Evolutionary conservation across 2,888 invertebrate species (phyloP).

Genomic region (Eupithecia exiguata): DNA sequence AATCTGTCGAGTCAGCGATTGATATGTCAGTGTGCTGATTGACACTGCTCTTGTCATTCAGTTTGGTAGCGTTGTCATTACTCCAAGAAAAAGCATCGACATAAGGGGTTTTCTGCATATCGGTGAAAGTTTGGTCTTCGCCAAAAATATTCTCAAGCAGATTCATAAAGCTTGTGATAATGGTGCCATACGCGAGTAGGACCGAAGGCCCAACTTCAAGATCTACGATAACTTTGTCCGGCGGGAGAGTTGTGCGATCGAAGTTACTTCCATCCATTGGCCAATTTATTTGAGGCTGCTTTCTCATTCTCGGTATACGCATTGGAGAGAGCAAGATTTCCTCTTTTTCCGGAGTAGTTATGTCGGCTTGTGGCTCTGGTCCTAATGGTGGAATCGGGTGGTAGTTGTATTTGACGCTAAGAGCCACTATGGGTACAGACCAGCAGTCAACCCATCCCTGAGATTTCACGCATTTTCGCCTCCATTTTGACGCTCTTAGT

Average conservation of each 20-base stretch:
- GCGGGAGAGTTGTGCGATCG: constrained; percentile 92
- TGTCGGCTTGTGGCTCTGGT: constrained; percentile 94
- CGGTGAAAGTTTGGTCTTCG: constrained; percentile 96
- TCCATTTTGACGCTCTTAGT: constrained; percentile 87
- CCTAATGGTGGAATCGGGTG: constrained; percentile 96
- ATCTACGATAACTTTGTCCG: constrained; percentile 96
- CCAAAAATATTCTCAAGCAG: constrained; percentile 98
- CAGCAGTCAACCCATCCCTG: constrained; percentile 98
- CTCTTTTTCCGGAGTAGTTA: constrained; percentile 97
- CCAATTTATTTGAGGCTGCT: constrained; percentile 88
- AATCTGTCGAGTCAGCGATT: constrained; percentile 86
- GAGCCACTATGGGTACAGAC: constrained; percentile 96
- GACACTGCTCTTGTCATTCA: constrained; percentile 72
- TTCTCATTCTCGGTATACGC: constrained; percentile 91
- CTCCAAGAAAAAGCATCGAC: constrained; percentile 72
- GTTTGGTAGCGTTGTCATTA: constrained; percentile 69
- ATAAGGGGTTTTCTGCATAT: constrained; percentile 90
- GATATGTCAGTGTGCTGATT: constrained; percentile 82
- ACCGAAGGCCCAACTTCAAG: constrained; percentile 97
- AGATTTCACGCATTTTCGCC: constrained; percentile 88
- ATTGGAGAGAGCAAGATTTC: constrained; percentile 96
- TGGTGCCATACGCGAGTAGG: constrained; percentile 94
- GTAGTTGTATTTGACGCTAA: constrained; percentile 95
- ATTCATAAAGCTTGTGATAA: constrained; percentile 94
- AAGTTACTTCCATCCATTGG: constrained; percentile 89